These are phyloP conservation scores for Alauda arvensis DNA, from an alignment of 2,797 vertebrate species.

Conservation along the genomic window DNA sequence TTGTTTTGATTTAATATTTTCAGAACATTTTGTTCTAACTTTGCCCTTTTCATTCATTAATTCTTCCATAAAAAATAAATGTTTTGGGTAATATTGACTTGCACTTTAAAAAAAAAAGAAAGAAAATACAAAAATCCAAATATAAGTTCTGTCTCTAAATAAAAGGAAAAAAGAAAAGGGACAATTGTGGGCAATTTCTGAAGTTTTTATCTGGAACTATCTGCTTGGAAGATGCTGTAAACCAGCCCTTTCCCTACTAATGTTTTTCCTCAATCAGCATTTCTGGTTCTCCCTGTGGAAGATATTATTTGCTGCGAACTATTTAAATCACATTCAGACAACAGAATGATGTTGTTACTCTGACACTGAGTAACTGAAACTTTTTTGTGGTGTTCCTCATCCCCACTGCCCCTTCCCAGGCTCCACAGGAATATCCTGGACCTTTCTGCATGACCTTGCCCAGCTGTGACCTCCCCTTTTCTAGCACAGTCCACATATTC, in stretches of 20 bases:
- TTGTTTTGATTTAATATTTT: neutral
- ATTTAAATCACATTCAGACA: neutral
- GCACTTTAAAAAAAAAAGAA: neutral
- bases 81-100: neutral
- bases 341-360: neutral
- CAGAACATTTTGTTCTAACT: neutral
- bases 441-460: neutral
- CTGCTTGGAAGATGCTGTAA: neutral
- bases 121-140: neutral
- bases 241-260: neutral
- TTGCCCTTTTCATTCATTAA: neutral
- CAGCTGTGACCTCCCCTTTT: neutral
- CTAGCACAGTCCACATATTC: neutral
- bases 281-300: neutral
- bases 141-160: neutral
- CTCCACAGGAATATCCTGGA: neutral
- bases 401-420: neutral
- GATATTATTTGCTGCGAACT: neutral
- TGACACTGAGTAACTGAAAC: accelerated
- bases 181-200: neutral
- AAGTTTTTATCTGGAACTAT: neutral
- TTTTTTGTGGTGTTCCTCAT: accelerated
- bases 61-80: neutral
- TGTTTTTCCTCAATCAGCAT: neutral
- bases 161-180: neutral